Evolutionary conservation across 2,888 invertebrate genomes (phyloP).

Genomic region (Gonocerus acuteangulatus): DNA sequence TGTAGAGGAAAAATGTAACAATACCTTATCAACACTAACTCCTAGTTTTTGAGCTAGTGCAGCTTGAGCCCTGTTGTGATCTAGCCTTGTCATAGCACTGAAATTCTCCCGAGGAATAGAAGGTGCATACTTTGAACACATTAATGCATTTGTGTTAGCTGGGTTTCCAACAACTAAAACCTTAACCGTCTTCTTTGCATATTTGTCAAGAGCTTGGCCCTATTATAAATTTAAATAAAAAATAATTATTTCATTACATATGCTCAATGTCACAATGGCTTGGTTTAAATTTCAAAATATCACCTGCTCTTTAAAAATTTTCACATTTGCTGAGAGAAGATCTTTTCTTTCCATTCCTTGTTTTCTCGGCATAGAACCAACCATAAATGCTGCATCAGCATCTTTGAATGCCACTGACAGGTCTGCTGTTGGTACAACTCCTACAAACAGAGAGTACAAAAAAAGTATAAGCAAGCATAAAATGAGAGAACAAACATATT

Average conservation of each 20-base stretch:
- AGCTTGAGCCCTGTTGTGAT: constrained; percentile 93
- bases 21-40: constrained; percentile 38
- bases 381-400: constrained; percentile 90
- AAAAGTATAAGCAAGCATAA: no score
- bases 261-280: no score
- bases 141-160: constrained; percentile 95
- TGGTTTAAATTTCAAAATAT: not conserved
- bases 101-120: constrained; percentile 94
- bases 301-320: constrained; percentile 88
- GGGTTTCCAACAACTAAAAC: constrained; percentile 97
- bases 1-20: no score
- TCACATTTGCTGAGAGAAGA: constrained; percentile 91
- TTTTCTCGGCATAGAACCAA: constrained; percentile 95
- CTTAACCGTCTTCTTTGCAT: constrained; percentile 86
- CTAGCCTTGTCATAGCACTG: constrained; percentile 94
- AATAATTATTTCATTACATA: not conserved
- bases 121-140: constrained; percentile 91
- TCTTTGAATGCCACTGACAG: constrained; percentile 90
- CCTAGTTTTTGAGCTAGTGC: constrained; percentile 62
- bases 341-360: constrained; percentile 99
- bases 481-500: no score
- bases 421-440: constrained; percentile 77
- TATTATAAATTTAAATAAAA: constrained; percentile 36
- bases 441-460: constrained; percentile 42
- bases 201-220: constrained; percentile 85